Conservation (phyloP, 2,888 invertebrate genomes). For the Anarsia innoxiella region DNA sequence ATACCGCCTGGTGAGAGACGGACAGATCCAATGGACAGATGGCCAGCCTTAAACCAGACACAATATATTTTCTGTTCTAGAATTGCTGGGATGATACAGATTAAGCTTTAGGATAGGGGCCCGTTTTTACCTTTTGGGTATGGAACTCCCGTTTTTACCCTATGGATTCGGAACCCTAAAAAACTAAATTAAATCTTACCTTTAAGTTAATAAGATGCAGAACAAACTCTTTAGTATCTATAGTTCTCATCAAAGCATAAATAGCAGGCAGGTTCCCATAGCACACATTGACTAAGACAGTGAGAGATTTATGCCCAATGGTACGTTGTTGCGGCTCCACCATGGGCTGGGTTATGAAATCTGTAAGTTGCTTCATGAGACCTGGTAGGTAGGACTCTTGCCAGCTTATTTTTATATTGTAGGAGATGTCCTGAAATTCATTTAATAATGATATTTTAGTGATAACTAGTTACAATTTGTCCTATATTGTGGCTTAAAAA, state of each 20-base stretch:
- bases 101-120: no score
- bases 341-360: constrained; percentile 75
- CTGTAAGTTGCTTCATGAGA: constrained; percentile 79
- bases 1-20: no score
- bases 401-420: constrained; percentile 86
- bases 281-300: constrained; percentile 85
- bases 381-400: constrained; percentile 83
- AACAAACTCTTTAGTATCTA: constrained; percentile 81
- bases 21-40: no score
- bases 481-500: no score
- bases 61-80: no score
- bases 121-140: no score
- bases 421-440: constrained; percentile 82
- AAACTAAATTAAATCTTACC: constrained; percentile 39
- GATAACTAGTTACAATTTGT: no score
- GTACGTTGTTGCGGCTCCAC: constrained; percentile 52
- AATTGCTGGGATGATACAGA: no score
- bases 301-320: constrained; percentile 73
- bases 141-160: no score
- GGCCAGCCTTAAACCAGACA: no score
- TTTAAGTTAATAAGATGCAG: constrained; percentile 77
- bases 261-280: constrained; percentile 85
- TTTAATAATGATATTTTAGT: no score
- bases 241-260: constrained; percentile 81
- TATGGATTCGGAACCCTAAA: no score